Base-by-base conservation (phyloP, 2,797 vertebrate species). In the Rachycentron canadum region DNA sequence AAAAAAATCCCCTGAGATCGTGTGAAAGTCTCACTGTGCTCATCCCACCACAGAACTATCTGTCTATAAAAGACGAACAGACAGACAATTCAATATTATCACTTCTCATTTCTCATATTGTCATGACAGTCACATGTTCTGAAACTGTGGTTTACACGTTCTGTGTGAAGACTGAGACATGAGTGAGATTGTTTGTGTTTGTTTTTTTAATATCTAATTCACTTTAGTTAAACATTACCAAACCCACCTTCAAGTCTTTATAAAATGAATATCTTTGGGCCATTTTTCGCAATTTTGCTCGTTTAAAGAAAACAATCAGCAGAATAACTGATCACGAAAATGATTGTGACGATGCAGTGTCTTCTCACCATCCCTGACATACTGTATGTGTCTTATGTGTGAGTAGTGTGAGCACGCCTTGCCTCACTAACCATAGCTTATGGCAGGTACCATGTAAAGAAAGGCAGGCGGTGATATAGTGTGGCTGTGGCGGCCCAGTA, bases 381-480 rank as follows among this genome's bases (percentile, higher is more conserved):
- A 52, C n/a, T 47, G 10, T 21, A 50, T 41, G 32, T 32, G 32
- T 7, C 32, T 32, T 32, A 30, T 56, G 69, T 19, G 34, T 50
- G 32, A 65, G 34, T 6, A 40, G 9, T 28, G 53, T 8, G 16
- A 59, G 7, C 7, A 7, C 7, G 32, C 41, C 55, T 71, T 41
- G 19, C 50, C 56, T 78, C 57, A 67, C 43, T 19, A 61, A n/a
- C 50, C 57, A 23, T 53, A 19, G 53, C 36, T 57, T 36, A 61
- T 12, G 62, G 41, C 65, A 47, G 69, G 16, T 25, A 17, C n/a
- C 66, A 25, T 19, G 32, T 58, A 19, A 41, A 41, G 57, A 19
- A 41, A 47, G 57, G 49, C 72, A 76, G 67, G 45, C 63, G 78
- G 80, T 49, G 70, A 76, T 75, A 55, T n/a, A 60, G 67, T 41